Base-by-base conservation (phyloP, 2,113 vertebrate species). In the Herpetotheres cachinnans region DNA sequence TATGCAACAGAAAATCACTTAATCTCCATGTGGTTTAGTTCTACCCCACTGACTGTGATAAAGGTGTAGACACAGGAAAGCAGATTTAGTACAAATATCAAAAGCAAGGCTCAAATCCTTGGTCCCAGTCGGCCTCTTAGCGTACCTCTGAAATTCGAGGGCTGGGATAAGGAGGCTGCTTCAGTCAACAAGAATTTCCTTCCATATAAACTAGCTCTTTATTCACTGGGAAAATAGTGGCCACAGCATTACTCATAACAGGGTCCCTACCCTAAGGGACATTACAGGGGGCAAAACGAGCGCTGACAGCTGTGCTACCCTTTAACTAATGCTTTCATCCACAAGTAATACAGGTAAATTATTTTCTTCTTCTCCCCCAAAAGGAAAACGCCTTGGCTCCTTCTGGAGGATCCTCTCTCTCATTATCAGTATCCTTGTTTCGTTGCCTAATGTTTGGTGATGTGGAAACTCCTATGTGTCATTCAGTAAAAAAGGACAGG, bases 21-120 rank as follows among this genome's bases (percentile, higher is more conserved):
- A 82, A 86, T 91, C 80, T 89, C 55, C 89, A 55, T 18, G 86
- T 46, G 81, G 77, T 87, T 94, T 92, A 91, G 89, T 78, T 95
- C 95, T 94, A 59, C 69, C 59, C 55, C 86, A 70, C 69, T 84
- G 69, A 44, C n/a, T 49, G 40, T 6, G 65, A 78, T 78, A 90
- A 90, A 91, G 89, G 74, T 85, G 74, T 67, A 92, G 62, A 71
- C 69, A 59, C 46, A 84, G 65, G 65, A 86, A 89, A 92, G 71
- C 67, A 86, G 86, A 81, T 95, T 96, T 56, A 81, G 34, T 16
- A 50, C 44, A 92, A 84, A 73, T 91, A 91, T 42, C 77, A 89
- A 82, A 94, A 89, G 63, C 59, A 81, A 81, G 65, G 36, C 81
- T 87, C 77, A 94, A 56, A 93, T 79, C 70, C 90, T n/a, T 56